Conservation (phyloP, 2,888 invertebrate genomes). For the Dimorphilus gyrociliatus region DNA sequence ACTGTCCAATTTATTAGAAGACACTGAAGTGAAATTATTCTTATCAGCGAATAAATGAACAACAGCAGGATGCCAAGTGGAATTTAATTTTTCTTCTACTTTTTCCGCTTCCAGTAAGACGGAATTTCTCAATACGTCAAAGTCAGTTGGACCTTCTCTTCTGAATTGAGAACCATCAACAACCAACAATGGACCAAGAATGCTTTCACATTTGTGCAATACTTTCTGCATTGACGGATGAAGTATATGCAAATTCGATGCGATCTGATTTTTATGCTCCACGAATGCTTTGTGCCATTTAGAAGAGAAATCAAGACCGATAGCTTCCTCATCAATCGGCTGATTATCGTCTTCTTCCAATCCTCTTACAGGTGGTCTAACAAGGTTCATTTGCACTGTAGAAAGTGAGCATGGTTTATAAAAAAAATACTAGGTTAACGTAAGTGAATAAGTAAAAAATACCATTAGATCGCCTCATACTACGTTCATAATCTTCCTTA, state of each 20-base stretch:
- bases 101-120: conserved; percentile 34
- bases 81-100: conserved; percentile 31
- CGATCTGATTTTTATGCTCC: conserved; percentile 18
- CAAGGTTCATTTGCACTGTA: conserved; percentile 32
- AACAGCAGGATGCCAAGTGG: conserved; percentile 33
- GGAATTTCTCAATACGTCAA: conserved; percentile 33
- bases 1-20: conserved; percentile 24
- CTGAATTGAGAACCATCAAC: conserved; percentile 28
- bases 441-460: conserved; percentile 3
- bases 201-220: conserved; percentile 29
- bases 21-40: conserved; percentile 21
- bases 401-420: conserved; percentile 2
- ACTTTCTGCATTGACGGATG: conserved; percentile 35
- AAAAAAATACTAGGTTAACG: background rate
- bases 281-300: conserved; percentile 33
- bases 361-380: conserved; percentile 32
- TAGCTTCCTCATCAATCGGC: conserved; percentile 29
- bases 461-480: conserved; percentile 38
- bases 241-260: conserved; percentile 27
- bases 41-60: conserved; percentile 36
- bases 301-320: conserved; percentile 32
- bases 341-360: conserved; percentile 29
- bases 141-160: conserved; percentile 32
- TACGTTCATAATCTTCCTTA: conserved; percentile 22
- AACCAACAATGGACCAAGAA: conserved; percentile 28